Percentiles rank a stretch among this genome's conserved stretches.
These are phyloP conservation scores for Progne subis DNA, from an alignment of 2,113 vertebrate genomes.

Conservation along the genomic window DNA sequence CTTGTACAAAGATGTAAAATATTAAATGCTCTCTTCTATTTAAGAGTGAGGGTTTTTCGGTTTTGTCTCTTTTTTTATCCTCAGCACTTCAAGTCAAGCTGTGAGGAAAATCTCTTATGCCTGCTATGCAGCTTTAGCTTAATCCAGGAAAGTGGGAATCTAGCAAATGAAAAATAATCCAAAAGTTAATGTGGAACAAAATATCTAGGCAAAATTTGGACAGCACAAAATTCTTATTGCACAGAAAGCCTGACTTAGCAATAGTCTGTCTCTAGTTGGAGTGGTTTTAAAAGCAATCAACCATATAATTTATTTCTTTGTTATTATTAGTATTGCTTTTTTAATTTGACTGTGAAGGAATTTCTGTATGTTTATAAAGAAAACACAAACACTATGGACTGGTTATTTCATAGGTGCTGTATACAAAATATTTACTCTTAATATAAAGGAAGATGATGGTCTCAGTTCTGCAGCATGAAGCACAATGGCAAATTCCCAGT, in stretches of 20 bases:
- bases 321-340: background rate
- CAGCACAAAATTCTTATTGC: background rate
- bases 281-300: background rate
- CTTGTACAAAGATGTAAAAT: background rate
- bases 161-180: slow-evolving; percentile 51
- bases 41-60: background rate
- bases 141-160: slow-evolving; percentile 10
- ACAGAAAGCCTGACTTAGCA: background rate
- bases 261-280: background rate
- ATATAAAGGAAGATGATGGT: background rate
- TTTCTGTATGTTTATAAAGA: background rate
- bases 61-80: background rate
- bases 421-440: background rate
- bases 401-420: background rate
- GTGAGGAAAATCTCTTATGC: slow-evolving; percentile 52
- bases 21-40: background rate
- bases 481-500: background rate
- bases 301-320: background rate
- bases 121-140: slow-evolving; percentile 54
- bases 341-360: background rate
- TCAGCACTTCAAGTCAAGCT: slow-evolving; percentile 27
- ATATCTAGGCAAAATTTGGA: background rate
- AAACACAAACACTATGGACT: background rate
- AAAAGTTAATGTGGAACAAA: slow-evolving; percentile 9
- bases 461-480: background rate